These are phyloP conservation scores for Rynchops niger DNA, from an alignment of 2,113 vertebrate genomes.

Conservation along the genomic window DNA sequence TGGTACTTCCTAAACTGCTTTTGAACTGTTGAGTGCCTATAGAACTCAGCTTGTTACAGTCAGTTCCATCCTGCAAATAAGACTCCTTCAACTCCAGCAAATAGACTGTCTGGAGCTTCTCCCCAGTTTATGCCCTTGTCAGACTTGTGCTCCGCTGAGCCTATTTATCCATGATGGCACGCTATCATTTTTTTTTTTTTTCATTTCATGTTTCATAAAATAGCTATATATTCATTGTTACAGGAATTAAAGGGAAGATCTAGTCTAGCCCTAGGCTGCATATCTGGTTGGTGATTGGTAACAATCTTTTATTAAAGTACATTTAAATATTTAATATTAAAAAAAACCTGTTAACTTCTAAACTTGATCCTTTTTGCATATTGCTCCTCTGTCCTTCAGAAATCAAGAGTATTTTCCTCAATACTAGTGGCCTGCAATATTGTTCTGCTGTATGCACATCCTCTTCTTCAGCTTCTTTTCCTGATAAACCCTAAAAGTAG, in stretches of 20 bases:
- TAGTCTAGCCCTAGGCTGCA: background rate
- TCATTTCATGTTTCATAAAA: rapidly evolving
- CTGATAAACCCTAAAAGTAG: background rate
- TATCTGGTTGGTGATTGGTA: background rate
- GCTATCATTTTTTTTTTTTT: background rate
- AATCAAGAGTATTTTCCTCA: background rate
- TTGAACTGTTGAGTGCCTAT: background rate
- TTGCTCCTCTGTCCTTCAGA: background rate
- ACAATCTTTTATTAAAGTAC: background rate
- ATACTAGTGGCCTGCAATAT: background rate
- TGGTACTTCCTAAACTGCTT: background rate
- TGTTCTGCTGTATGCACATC: background rate
- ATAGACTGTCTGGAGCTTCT: background rate
- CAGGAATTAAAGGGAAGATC: background rate
- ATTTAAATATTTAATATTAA: background rate
- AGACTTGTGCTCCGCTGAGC: background rate
- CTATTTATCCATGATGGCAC: background rate
- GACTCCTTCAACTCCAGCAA: background rate
- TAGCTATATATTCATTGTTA: background rate
- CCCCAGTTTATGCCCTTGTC: background rate
- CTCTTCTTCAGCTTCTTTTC: background rate
- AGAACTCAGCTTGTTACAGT: background rate
- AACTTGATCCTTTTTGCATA: background rate
- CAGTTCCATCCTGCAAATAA: background rate
- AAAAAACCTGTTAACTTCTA: background rate